phyloP scores from a whole-genome alignment of 1,140 invertebrate species.

The Drosophila tsacasi region DNA sequence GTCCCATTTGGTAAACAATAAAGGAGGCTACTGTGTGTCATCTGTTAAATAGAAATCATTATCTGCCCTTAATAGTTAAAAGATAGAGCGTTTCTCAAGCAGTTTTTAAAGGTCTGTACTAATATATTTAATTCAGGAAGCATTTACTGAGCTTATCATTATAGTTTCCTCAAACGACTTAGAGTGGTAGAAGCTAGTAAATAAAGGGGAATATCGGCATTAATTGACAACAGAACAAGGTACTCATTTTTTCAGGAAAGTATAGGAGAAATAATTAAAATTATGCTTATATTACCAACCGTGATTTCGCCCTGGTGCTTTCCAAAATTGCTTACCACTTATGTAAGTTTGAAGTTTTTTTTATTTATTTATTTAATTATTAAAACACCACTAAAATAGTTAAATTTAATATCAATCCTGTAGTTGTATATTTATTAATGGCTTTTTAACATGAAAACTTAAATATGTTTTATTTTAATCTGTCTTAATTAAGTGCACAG shows the following conservation, averaged over 20 bases:
- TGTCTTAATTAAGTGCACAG: too few species aligned
- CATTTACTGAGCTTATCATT: neutral
- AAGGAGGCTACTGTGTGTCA: neutral
- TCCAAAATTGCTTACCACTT: too few species aligned
- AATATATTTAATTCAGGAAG: neutral
- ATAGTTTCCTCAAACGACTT: neutral
- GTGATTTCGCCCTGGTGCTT: neutral
- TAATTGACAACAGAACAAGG: neutral
- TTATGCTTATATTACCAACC: neutral
- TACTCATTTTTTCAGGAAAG: neutral
- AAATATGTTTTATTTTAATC: too few species aligned
- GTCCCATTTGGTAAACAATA: neutral
- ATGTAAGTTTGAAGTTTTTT: too few species aligned
- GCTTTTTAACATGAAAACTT: too few species aligned
- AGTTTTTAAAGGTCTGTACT: neutral
- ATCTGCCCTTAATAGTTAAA: neutral
- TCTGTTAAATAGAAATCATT: neutral
- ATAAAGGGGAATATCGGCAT: neutral
- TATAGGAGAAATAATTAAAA: neutral
- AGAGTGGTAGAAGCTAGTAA: neutral
- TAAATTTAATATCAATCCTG: too few species aligned
- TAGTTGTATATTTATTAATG: too few species aligned
- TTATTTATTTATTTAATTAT: too few species aligned
- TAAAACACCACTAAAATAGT: too few species aligned
- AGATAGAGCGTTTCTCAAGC: neutral